phyloP scores from a whole-genome alignment of 2,888 invertebrate genomes.

The Epinotia demarniana region DNA sequence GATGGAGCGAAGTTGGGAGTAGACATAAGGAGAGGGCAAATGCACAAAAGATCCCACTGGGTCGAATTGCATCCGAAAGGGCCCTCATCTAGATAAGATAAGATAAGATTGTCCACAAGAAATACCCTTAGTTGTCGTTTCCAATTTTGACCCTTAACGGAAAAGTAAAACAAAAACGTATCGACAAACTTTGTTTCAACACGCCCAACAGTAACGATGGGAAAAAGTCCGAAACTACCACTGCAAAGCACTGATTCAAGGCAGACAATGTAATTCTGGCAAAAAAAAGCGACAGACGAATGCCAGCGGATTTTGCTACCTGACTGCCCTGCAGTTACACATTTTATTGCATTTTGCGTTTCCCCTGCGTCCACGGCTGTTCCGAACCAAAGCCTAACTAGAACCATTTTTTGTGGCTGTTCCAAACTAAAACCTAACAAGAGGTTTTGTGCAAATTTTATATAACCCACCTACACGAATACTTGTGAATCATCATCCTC shows the following conservation, averaged over 20 bases:
- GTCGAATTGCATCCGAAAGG: no score
- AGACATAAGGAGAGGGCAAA: no score
- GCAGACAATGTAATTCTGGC: conserved; percentile 49
- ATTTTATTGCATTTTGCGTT: conserved; percentile 27
- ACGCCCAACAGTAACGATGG: conserved; percentile 30
- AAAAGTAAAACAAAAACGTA: background rate
- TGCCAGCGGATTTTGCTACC: conserved; percentile 63
- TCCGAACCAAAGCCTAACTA: background rate
- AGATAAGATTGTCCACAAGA: no score
- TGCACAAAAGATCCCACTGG: no score
- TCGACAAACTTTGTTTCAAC: conserved; percentile 21
- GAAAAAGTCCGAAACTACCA: conserved; percentile 20
- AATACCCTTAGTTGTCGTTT: no score
- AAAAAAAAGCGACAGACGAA: conserved; percentile 59
- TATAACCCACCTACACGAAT: no score
- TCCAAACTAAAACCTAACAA: background rate
- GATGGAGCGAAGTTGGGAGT: no score
- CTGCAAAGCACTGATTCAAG: conserved; percentile 59
- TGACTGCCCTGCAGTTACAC: conserved; percentile 35
- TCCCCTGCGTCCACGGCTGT: conserved; percentile 1
- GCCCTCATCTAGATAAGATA: no score
- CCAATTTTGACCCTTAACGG: background rate
- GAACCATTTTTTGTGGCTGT: background rate
- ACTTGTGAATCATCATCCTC: no score
- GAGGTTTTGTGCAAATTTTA: no score